Conservation (phyloP, 2,888 invertebrate species). For the Tupiocoris notatus region DNA sequence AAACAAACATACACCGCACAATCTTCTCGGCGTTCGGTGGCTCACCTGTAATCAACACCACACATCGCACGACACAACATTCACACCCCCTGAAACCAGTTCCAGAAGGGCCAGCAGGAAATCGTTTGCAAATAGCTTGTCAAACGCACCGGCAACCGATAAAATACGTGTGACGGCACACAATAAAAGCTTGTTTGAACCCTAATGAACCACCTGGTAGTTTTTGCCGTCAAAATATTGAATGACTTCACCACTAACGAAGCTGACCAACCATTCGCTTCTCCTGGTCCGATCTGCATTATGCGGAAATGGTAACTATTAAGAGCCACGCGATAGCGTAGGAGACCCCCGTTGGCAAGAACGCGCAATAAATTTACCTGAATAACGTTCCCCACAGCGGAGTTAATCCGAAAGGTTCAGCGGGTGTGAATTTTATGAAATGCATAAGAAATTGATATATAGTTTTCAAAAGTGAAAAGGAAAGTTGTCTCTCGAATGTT, state of each 20-base stretch:
- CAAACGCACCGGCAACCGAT: not conserved
- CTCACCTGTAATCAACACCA: not conserved
- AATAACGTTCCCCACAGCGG: too few relatives aligned
- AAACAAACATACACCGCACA: not conserved
- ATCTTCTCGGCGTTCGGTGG: not conserved
- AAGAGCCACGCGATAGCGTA: not conserved
- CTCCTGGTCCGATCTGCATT: not conserved
- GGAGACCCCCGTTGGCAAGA: too few relatives aligned
- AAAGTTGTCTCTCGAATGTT: too few relatives aligned
- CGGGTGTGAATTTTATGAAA: too few relatives aligned
- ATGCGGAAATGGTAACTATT: not conserved
- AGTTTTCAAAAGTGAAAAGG: too few relatives aligned
- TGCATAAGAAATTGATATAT: too few relatives aligned
- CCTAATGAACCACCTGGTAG: not conserved
- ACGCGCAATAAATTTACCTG: too few relatives aligned
- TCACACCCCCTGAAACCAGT: not conserved
- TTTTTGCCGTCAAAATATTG: not conserved
- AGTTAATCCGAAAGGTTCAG: too few relatives aligned
- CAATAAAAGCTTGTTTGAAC: not conserved
- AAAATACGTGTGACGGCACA: not conserved
- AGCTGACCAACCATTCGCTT: not conserved
- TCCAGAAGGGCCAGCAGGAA: not conserved
- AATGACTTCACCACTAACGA: not conserved
- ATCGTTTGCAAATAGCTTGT: not conserved
- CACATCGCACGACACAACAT: too few relatives aligned